Evolutionary conservation across 2,113 vertebrate genomes (phyloP).

Genomic region (Siniperca chuatsi): DNA sequence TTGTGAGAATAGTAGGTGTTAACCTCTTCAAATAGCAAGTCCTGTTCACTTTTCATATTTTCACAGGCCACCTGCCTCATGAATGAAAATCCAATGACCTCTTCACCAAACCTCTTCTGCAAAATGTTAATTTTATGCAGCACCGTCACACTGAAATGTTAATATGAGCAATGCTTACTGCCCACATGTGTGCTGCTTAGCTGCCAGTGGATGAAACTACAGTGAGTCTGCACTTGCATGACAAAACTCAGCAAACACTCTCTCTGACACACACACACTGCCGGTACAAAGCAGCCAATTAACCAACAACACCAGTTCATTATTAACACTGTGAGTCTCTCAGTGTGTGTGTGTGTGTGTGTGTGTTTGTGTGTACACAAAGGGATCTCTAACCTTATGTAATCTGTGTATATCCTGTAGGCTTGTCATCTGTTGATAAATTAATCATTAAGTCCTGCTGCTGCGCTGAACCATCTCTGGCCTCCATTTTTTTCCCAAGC

Average conservation of each 20-base stretch:
- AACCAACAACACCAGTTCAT: conserved; percentile 49
- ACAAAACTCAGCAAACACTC: conserved; percentile 30
- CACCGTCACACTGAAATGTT: conserved; percentile 34
- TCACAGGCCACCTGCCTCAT: neutral
- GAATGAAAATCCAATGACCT: neutral
- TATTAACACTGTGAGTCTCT: conserved; percentile 51
- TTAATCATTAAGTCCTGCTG: conserved; percentile 76
- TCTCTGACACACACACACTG: conserved; percentile 5
- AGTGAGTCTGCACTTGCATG: neutral
- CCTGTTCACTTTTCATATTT: conserved; percentile 1
- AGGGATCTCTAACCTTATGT: conserved; percentile 69
- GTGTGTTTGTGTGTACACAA: conserved; percentile 45
- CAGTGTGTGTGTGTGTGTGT: conserved; percentile 28
- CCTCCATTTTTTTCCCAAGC: conserved; percentile 57
- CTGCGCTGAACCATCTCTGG: conserved; percentile 54
- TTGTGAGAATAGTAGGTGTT: neutral
- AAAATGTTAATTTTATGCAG: conserved; percentile 38
- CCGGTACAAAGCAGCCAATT: conserved; percentile 48
- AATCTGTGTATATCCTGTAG: conserved; percentile 65
- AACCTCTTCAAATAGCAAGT: neutral
- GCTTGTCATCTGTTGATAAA: conserved; percentile 74
- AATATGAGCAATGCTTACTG: conserved; percentile 19
- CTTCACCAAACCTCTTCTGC: neutral
- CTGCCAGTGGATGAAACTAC: neutral
- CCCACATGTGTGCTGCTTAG: conserved; percentile 13